A percentile compares a stretch with the other conserved stretches of the same genome.
These are phyloP conservation scores for Falcaria lacertinaria DNA, from an alignment of 2,888 invertebrate species.

Conservation along the genomic window DNA sequence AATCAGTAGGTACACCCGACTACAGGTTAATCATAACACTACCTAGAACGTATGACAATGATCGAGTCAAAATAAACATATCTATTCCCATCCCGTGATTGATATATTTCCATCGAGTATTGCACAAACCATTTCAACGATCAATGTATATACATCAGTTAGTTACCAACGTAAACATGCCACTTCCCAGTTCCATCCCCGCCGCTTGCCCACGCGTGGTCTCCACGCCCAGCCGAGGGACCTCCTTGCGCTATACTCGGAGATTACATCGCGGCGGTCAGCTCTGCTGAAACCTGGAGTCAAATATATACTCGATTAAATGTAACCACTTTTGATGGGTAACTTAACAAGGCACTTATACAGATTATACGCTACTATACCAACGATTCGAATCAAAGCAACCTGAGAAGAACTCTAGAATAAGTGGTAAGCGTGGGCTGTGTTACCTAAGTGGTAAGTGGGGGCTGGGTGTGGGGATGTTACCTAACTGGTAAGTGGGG, in stretches of 20 bases:
- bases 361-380: no score
- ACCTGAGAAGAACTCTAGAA: no score
- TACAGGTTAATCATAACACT: constrained; percentile 36
- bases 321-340: no score
- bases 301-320: neutral
- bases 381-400: no score
- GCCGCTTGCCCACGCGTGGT: constrained; percentile 19
- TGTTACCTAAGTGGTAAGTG: no score
- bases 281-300: constrained; percentile 47
- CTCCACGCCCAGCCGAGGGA: neutral
- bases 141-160: constrained; percentile 49
- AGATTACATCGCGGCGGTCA: constrained; percentile 52
- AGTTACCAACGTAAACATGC: no score
- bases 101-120: constrained; percentile 47
- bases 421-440: no score
- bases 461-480: no score
- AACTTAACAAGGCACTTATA: no score
- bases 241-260: no score
- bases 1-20: constrained; percentile 35
- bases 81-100: constrained; percentile 40
- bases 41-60: constrained; percentile 38
- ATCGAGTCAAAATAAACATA: constrained; percentile 31
- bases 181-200: constrained; percentile 8
- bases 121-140: constrained; percentile 56
- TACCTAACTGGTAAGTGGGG: no score